phyloP scores from a whole-genome alignment of 2,888 invertebrate genomes.

The Therioaphis trifolii region DNA sequence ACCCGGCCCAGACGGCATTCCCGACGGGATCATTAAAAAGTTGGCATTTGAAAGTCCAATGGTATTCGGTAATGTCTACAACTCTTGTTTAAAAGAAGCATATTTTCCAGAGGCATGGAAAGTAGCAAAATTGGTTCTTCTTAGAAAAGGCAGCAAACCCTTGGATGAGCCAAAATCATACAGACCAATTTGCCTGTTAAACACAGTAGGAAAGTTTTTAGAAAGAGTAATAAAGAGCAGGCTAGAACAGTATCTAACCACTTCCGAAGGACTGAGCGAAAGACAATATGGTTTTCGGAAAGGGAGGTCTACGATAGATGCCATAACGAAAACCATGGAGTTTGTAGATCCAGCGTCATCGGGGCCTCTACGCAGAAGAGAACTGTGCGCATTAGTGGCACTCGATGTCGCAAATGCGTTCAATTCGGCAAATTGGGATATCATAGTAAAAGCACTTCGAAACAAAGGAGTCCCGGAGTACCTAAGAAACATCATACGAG shows the following conservation, averaged over 20 bases:
- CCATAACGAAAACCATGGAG: not conserved
- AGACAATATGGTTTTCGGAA: not conserved
- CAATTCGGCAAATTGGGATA: not conserved
- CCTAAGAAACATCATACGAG: not conserved
- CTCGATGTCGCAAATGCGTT: conserved; percentile 17
- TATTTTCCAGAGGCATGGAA: not conserved
- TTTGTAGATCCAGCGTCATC: not conserved
- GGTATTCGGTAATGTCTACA: not conserved
- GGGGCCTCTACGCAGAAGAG: not conserved
- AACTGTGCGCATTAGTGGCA: not conserved
- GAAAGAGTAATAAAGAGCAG: not conserved
- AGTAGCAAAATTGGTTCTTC: not conserved
- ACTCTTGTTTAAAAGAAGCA: not conserved
- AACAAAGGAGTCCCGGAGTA: not conserved
- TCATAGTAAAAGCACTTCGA: not conserved
- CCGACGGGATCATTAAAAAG: not conserved
- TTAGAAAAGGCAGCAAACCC: conserved; percentile 3
- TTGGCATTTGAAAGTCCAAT: not conserved
- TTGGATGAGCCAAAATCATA: not conserved
- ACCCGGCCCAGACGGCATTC: not conserved
- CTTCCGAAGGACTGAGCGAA: not conserved
- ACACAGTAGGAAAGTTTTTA: not conserved
- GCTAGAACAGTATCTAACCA: not conserved
- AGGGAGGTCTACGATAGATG: not conserved
- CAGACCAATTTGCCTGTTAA: conserved; percentile 22